These are phyloP conservation scores for Amblyopsis rosae DNA, from an alignment of 2,113 vertebrate genomes.

Conservation along the genomic window DNA sequence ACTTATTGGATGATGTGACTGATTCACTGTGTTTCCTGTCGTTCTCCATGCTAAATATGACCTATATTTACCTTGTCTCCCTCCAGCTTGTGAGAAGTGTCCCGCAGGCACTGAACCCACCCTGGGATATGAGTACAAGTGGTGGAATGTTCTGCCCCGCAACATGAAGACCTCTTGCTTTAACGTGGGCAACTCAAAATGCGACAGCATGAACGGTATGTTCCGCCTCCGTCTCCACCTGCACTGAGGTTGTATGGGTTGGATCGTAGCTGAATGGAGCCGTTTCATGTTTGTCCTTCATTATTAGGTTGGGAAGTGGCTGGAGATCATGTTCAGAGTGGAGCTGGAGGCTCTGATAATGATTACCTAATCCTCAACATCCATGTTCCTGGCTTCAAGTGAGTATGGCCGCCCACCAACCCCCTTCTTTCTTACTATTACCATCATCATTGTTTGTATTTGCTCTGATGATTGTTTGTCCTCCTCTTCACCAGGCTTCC, in stretches of 20 bases:
- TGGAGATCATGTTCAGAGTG: conserved; percentile 90
- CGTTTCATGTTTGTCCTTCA: not conserved
- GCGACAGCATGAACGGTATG: conserved; percentile 95
- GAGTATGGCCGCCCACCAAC: conserved; percentile 49
- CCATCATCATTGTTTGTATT: not conserved
- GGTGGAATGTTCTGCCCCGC: conserved; percentile 93
- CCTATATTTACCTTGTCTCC: not conserved
- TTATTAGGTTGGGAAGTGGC: conserved; percentile 92
- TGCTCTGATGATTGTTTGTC: not conserved
- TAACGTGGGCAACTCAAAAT: conserved; percentile 95
- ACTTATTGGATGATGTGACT: no score
- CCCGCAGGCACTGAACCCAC: conserved; percentile 92
- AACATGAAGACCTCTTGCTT: conserved; percentile 98
- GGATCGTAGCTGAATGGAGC: not conserved
- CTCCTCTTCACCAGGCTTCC: conserved; percentile 78
- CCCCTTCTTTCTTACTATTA: not conserved
- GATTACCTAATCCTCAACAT: conserved; percentile 96
- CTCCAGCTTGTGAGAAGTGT: conserved; percentile 84
- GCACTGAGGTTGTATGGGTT: not conserved
- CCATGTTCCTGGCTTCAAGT: conserved; percentile 96
- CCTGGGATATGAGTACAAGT: conserved; percentile 93
- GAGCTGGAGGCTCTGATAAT: conserved; percentile 91
- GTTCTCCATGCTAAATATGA: no score
- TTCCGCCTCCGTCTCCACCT: conserved; percentile 8
- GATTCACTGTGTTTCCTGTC: no score